Percentiles rank a stretch among this genome's conserved stretches.
phyloP scores from a whole-genome alignment of 2,888 invertebrate species.

The Itoplectis maculator region DNA sequence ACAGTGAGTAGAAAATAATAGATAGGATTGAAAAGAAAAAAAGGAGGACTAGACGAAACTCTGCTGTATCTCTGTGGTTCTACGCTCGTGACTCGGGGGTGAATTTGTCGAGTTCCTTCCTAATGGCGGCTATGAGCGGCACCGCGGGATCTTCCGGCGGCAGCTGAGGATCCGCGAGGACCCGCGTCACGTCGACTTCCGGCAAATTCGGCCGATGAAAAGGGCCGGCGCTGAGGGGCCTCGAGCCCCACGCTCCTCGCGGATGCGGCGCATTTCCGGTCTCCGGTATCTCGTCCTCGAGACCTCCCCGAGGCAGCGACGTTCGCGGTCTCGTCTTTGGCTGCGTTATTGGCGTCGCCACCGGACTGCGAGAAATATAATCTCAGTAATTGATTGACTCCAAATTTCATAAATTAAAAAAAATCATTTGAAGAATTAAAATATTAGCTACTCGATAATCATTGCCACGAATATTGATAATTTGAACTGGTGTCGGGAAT shows the following conservation, averaged over 20 bases:
- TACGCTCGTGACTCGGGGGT: slow-evolving; percentile 66
- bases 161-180: slow-evolving; percentile 87
- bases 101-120: slow-evolving; percentile 87
- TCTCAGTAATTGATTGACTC: not conserved
- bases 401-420: not conserved
- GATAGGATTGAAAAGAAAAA: slow-evolving; percentile 28
- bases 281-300: slow-evolving; percentile 74
- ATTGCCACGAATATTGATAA: not conserved
- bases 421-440: no score
- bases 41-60: slow-evolving; percentile 57
- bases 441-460: no score
- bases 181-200: slow-evolving; percentile 85
- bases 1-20: slow-evolving; percentile 44
- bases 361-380: slow-evolving; percentile 71
- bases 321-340: slow-evolving; percentile 75
- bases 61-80: slow-evolving; percentile 17
- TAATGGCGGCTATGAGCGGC: slow-evolving; percentile 93
- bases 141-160: slow-evolving; percentile 90
- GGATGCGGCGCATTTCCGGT: slow-evolving; percentile 76
- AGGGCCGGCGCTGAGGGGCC: slow-evolving; percentile 89
- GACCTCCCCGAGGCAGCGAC: slow-evolving; percentile 71
- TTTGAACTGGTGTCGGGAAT: not conserved
- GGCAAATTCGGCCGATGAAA: slow-evolving; percentile 86
- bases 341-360: slow-evolving; percentile 74
- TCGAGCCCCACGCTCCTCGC: slow-evolving; percentile 82